phyloP scores from a whole-genome alignment of 2,888 invertebrate genomes.

The Phaedon cochleariae region DNA sequence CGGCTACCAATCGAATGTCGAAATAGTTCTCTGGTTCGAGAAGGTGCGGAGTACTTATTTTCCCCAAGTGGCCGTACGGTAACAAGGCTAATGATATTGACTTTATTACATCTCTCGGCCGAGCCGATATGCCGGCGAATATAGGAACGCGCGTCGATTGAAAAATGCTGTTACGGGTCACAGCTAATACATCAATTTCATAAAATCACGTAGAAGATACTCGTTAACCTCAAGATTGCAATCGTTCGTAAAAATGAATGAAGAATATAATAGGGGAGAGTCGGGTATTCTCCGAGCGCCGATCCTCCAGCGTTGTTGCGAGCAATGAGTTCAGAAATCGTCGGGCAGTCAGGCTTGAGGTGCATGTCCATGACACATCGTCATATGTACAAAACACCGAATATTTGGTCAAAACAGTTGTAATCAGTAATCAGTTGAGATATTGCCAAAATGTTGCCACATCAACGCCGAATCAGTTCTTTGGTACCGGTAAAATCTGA shows the following conservation, averaged over 20 bases:
- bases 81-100: slow-evolving; percentile 1
- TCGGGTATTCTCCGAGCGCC: neutral
- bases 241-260: neutral
- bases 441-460: too few relatives aligned
- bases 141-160: neutral
- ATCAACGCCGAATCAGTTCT: too few relatives aligned
- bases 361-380: too few relatives aligned
- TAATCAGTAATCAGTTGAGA: too few relatives aligned
- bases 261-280: neutral
- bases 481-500: too few relatives aligned
- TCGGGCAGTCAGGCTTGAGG: too few relatives aligned
- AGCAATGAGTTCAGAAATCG: too few relatives aligned
- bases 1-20: neutral
- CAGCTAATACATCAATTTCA: slow-evolving; percentile 2
- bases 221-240: slow-evolving; percentile 1
- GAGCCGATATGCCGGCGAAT: too few relatives aligned
- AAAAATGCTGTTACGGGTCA: slow-evolving; percentile 1
- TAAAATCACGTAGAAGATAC: slow-evolving; percentile 2
- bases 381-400: too few relatives aligned
- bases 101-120: neutral
- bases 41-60: neutral
- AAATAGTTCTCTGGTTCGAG: neutral
- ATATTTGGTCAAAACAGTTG: too few relatives aligned
- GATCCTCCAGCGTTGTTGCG: neutral
- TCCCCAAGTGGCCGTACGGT: neutral